phyloP scores from a whole-genome alignment of 2,888 invertebrate species.

The Tupiocoris notatus region DNA sequence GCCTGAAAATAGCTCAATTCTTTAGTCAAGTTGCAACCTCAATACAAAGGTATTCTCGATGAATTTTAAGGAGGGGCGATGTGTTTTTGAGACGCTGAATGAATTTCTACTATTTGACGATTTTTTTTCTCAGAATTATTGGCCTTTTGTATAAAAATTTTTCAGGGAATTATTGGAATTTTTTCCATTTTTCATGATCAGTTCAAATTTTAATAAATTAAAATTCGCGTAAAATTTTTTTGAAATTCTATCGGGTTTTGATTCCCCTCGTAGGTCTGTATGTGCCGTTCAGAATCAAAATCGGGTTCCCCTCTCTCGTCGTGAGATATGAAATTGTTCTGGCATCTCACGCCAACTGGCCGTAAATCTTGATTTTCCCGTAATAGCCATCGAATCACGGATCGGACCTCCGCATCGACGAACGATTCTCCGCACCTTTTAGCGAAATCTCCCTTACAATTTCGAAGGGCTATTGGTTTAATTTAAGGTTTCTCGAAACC shows the following conservation, averaged over 20 bases:
- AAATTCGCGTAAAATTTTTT: no score
- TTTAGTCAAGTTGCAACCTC: no score
- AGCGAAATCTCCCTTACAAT: background rate
- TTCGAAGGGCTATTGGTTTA: background rate
- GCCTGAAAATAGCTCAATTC: no score
- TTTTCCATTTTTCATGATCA: no score
- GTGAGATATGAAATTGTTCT: background rate
- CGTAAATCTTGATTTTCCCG: background rate
- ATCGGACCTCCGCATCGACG: background rate
- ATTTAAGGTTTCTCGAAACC: background rate
- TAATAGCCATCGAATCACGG: background rate
- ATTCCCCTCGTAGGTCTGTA: background rate
- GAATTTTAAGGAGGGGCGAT: no score
- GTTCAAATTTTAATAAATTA: no score
- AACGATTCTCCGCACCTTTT: background rate
- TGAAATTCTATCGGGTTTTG: background rate
- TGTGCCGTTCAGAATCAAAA: background rate
- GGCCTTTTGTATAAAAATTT: no score
- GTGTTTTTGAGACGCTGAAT: no score
- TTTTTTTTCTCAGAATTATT: no score
- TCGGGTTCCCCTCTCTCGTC: background rate
- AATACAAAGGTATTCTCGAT: no score
- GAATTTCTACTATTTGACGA: no score
- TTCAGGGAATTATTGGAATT: no score
- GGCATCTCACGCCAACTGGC: background rate